These are phyloP conservation scores for Agapornis canus DNA, from an alignment of 2,797 vertebrate species.

Conservation along the genomic window DNA sequence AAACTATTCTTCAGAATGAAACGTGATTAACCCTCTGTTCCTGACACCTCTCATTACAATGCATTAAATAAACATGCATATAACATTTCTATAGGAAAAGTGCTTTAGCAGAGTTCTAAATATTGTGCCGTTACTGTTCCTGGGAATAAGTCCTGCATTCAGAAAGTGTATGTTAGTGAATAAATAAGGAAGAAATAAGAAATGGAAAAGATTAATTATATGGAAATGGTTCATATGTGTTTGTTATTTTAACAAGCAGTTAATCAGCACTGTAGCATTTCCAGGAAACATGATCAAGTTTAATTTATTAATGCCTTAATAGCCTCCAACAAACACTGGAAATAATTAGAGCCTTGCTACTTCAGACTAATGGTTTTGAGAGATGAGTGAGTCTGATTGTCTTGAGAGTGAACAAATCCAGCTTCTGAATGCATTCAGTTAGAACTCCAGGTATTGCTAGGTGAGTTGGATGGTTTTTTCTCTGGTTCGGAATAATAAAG, in stretches of 20 bases:
- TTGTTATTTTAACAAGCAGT: neutral
- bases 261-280: constrained; percentile 17
- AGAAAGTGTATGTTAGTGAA: neutral
- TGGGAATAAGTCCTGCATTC: neutral
- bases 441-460: neutral
- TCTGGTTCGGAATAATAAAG: neutral
- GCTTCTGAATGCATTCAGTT: neutral
- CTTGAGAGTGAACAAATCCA: neutral
- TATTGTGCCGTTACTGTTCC: neutral
- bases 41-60: neutral
- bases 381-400: neutral
- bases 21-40: neutral
- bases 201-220: neutral
- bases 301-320: constrained; percentile 43
- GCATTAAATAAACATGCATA: neutral
- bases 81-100: neutral
- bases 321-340: neutral
- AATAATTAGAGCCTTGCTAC: constrained; percentile 3
- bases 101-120: neutral
- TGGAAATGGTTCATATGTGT: neutral
- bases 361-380: neutral
- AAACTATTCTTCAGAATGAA: neutral
- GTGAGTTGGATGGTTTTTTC: neutral
- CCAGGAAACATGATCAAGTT: neutral
- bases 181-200: neutral